phyloP scores from a whole-genome alignment of 2,888 invertebrate genomes.

The Perizoma flavofasciatum region DNA sequence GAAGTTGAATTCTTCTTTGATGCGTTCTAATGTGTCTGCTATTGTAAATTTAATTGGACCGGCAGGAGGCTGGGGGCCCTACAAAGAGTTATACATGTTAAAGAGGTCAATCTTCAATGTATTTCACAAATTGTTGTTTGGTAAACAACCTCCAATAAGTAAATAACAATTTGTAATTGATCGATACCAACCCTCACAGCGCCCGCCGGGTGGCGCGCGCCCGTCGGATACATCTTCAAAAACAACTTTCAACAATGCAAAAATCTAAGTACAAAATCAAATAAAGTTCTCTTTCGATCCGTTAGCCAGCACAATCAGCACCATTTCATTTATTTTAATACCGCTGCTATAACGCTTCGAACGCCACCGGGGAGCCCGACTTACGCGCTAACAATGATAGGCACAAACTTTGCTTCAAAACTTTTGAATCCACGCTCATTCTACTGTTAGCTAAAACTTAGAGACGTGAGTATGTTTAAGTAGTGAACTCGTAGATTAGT shows the following conservation, averaged over 20 bases:
- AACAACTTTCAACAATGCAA: conserved; percentile 41
- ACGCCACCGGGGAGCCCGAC: conserved; percentile 61
- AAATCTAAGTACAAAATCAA: conserved; percentile 54
- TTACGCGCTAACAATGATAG: conserved; percentile 76
- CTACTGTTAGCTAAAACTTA: conserved; percentile 63
- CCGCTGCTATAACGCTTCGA: conserved; percentile 73
- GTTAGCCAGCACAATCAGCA: conserved; percentile 62
- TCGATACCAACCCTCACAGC: conserved; percentile 86
- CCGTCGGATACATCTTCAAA: conserved; percentile 88
- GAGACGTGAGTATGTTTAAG: conserved; percentile 31
- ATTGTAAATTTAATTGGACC: conserved; percentile 97
- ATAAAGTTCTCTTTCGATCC: conserved; percentile 69
- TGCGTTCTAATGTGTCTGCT: conserved; percentile 95
- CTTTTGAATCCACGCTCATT: conserved; percentile 77
- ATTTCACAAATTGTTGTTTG: conserved; percentile 3
- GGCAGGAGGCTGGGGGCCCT: conserved; percentile 93
- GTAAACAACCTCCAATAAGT: background rate
- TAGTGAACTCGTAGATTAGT: conserved; percentile 1
- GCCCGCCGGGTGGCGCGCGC: conserved; percentile 90
- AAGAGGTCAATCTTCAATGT: conserved; percentile 2
- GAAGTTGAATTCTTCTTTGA: conserved; percentile 98
- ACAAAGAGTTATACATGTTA: conserved; percentile 37
- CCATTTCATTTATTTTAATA: conserved; percentile 64
- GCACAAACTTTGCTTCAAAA: conserved; percentile 78
- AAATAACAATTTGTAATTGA: conserved; percentile 35